Evolutionary conservation across 2,797 vertebrate genomes (phyloP).

Genomic region (Poecilia velifera): DNA sequence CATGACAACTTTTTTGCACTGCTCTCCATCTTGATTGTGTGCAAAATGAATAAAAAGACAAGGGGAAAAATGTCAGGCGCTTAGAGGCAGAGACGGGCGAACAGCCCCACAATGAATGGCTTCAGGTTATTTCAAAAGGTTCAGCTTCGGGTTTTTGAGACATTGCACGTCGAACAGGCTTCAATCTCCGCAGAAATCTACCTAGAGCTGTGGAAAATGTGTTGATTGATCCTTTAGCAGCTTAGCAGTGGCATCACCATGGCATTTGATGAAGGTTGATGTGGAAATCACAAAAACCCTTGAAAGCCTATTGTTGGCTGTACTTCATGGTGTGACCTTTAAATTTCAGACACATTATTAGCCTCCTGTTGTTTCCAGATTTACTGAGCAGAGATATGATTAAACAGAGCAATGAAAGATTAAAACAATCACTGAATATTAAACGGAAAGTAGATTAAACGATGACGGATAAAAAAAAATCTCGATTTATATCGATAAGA

Average conservation of each 20-base stretch:
- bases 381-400: constrained; percentile 10
- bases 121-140: constrained; percentile 46
- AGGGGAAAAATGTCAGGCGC: constrained; percentile 67
- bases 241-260: constrained; percentile 25
- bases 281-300: constrained; percentile 7
- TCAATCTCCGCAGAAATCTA: constrained; percentile 39
- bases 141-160: constrained; percentile 37
- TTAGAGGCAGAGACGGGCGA: constrained; percentile 46
- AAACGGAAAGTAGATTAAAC: too few relatives aligned
- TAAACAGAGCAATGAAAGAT: constrained; percentile 23
- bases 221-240: constrained; percentile 47
- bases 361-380: constrained; percentile 3
- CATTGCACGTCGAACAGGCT: constrained; percentile 34
- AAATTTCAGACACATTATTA: constrained; percentile 23
- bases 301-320: constrained; percentile 11
- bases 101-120: constrained; percentile 37
- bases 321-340: constrained; percentile 16
- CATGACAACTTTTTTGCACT: constrained; percentile 42
- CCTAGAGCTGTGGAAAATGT: constrained; percentile 51
- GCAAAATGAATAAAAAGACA: constrained; percentile 67
- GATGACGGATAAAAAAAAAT: neutral
- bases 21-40: constrained; percentile 66
- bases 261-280: constrained; percentile 23
- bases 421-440: constrained; percentile 18
- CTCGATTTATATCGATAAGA: neutral